Evolutionary conservation across 2,888 invertebrate species (phyloP), one percentile per base, ranked within the genome.

Genomic region (Tenthredo distinguenda): DNA sequence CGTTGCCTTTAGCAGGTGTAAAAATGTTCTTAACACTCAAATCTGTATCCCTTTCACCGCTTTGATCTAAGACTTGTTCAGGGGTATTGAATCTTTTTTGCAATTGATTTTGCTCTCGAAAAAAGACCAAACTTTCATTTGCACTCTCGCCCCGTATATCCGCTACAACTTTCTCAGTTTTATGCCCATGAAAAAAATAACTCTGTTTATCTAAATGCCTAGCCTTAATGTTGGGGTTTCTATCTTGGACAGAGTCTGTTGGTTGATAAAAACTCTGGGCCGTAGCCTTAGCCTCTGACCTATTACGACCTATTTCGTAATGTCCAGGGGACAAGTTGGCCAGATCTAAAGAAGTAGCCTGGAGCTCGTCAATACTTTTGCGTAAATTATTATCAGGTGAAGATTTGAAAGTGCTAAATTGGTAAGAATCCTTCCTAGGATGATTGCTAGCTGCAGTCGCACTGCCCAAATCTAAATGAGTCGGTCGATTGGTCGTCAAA

Each of bases 141-240:
- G 9, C 40, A 18, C 62, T 81, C 6, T 21, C 26, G 0, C 31
- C 12, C n/a, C 81, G 21, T 58, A 81, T 65, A 2, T 21, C 47
- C 47, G 83, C 90, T 90, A 91, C 86, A 84, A 91, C 90, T 90
- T 91, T 91, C 90, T 91, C 90, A 90, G 90, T 89, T 91, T 91
- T 91, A 90, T 92, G 91, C 90, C 91, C 91, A 91, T 91, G 91
- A 91, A 92, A 92, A 91, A 92, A 91, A 91, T 91, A 92, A 87
- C 90, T 91, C 89, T 91, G 91, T 62, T 92, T 91, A 86, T 92
- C 91, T 58, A 91, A 88, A 76, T 90, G 90, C 86, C 89, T 88
- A 40, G 87, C 87, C 88, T 88, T 88, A 86, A 87, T 87, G 74
- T 88, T 86, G n/a, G 88, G 89, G 31, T 86, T 87, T 40, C 87